A percentile compares a stretch with the other conserved stretches of the same genome.
These are phyloP conservation scores for Strongylocentrotus purpuratus DNA, from an alignment of 35 echinoderm and acorn worm genomes.

Conservation along the genomic window DNA sequence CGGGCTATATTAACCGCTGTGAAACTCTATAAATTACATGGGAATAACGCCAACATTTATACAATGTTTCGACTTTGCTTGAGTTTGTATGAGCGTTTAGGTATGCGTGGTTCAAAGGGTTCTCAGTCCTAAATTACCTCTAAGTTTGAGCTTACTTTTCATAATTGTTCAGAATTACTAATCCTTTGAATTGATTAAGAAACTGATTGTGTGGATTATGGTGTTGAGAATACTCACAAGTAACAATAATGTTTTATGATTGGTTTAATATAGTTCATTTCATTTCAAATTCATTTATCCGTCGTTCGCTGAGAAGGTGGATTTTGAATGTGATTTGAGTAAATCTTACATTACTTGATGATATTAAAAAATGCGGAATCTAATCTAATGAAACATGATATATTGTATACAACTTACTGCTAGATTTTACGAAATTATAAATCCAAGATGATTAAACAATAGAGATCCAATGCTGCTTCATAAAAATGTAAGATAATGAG, in stretches of 20 bases:
- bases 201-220: background rate
- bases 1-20: background rate
- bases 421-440: too few relatives aligned
- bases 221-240: background rate
- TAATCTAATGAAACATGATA: too few relatives aligned
- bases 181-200: background rate
- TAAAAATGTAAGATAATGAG: too few relatives aligned
- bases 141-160: background rate
- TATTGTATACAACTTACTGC: too few relatives aligned
- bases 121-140: background rate
- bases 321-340: too few relatives aligned
- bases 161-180: conserved; percentile 3
- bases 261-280: background rate
- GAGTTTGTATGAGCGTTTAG: background rate
- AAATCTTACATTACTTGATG: too few relatives aligned
- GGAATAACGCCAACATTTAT: background rate
- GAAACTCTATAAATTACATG: conserved; percentile 2
- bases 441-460: too few relatives aligned
- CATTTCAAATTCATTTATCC: background rate
- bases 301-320: background rate
- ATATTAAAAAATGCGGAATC: too few relatives aligned
- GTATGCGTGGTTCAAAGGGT: background rate
- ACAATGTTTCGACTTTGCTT: background rate
- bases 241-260: background rate
- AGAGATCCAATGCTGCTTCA: too few relatives aligned